phyloP scores from a whole-genome alignment of 2,888 invertebrate species.

The Bellardia pandia region DNA sequence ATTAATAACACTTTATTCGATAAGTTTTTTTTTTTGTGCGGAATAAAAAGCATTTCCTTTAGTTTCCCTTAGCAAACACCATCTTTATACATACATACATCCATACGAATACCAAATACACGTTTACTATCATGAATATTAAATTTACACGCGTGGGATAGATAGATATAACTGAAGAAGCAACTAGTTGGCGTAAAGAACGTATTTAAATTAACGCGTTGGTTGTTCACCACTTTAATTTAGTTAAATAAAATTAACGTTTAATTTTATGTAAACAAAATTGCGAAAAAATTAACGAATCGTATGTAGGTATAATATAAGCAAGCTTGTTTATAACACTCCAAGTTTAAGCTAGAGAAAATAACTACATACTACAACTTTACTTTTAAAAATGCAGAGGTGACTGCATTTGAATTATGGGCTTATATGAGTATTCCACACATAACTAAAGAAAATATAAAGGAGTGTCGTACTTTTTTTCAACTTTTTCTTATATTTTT shows the following conservation, averaged over 20 bases:
- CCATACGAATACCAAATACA: constrained; percentile 21
- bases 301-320: too few relatives aligned
- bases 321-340: neutral
- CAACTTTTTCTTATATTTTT: constrained; percentile 14
- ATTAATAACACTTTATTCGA: constrained; percentile 38
- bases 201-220: constrained; percentile 5
- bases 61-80: constrained; percentile 13
- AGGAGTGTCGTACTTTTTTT: constrained; percentile 46
- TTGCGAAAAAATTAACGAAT: neutral
- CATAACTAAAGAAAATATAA: constrained; percentile 9
- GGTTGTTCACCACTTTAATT: constrained; percentile 16
- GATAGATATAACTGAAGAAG: constrained; percentile 22
- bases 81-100: neutral
- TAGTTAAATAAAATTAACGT: constrained; percentile 18
- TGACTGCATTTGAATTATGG: neutral
- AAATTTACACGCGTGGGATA: constrained; percentile 46
- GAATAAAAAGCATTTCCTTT: constrained; percentile 37
- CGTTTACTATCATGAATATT: neutral
- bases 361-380: neutral
- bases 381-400: neutral
- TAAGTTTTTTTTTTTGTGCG: constrained; percentile 17
- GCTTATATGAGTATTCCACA: neutral
- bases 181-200: constrained; percentile 62
- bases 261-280: neutral
- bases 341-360: neutral